These are phyloP conservation scores for Drosophila affinis DNA, from an alignment of 2,888 invertebrate genomes.

Conservation along the genomic window DNA sequence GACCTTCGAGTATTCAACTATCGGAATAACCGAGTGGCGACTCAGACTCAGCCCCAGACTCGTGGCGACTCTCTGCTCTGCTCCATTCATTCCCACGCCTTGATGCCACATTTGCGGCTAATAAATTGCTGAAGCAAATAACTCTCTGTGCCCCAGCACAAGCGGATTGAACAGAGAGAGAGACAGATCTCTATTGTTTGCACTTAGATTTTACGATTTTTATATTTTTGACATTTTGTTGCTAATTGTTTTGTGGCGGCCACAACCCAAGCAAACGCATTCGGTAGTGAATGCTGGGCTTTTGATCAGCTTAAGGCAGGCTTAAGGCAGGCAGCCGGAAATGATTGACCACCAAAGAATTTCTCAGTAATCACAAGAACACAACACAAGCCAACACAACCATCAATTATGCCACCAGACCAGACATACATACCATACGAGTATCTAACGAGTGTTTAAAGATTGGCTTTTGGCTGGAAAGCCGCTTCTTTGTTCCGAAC, in stretches of 20 bases:
- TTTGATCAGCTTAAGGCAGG: constrained; percentile 30
- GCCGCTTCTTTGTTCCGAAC: constrained; percentile 1
- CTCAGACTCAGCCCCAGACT: background rate
- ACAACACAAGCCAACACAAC: background rate
- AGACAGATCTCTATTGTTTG: constrained; percentile 34
- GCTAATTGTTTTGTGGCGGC: constrained; percentile 54
- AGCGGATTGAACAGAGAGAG: constrained; percentile 1
- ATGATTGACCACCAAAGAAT: constrained; percentile 52
- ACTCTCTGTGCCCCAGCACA: constrained; percentile 41
- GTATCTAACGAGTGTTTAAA: constrained; percentile 11
- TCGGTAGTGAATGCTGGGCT: constrained; percentile 40
- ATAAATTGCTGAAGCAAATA: constrained; percentile 62
- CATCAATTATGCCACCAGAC: constrained; percentile 57
- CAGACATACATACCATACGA: background rate
- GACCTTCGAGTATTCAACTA: constrained; percentile 34
- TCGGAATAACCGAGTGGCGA: constrained; percentile 7
- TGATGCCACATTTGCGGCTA: constrained; percentile 54
- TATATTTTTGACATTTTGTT: constrained; percentile 68
- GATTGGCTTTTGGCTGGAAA: constrained; percentile 22
- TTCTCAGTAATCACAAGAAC: constrained; percentile 40
- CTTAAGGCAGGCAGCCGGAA: constrained; percentile 57
- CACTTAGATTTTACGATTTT: constrained; percentile 14
- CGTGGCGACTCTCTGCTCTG: background rate
- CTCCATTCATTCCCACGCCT: constrained; percentile 68
- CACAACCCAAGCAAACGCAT: constrained; percentile 18